Evolutionary conservation across 1,140 invertebrate species (phyloP), one percentile per base, ranked within the genome.

Genomic region (Drosophila rufa): DNA sequence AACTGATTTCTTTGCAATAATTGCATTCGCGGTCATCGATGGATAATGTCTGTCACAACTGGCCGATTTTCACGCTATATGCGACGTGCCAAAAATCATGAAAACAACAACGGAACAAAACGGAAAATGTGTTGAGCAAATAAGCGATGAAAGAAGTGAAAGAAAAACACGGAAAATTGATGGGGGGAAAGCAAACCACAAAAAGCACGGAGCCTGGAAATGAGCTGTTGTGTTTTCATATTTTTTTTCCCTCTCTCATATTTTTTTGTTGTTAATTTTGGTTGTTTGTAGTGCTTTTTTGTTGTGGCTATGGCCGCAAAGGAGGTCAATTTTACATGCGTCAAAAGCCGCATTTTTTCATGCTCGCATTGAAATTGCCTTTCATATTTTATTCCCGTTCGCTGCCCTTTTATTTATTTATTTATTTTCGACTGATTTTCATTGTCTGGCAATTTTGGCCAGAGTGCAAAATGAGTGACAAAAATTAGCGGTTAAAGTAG

Each of bases 31-130:
- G 22, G 2, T 38, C 25, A 43, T 59, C 45, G 58, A 56, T 65
- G 60, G 22, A 67, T 68, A 64, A 75, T 62, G 46, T 61, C 48
- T 46, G 47, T 15, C 61, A 50, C 33, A 65, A 66, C 61, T 30
- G 65, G 4, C 27, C 69, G 53, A 71, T 71, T 48, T 73, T 12
- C 27, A 27, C 9, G 69, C 53, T 43, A 43, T 43, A 30, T 45
- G 79, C 67, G 82, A 89, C 83, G 83, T 87, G 83, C 83, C 83
- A 89, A 80, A 80, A 89, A 83, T 83, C 83, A 87, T 81, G 84
- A 68, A 80, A 74, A 68, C 80, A 70, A 66, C 38, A 60, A 48
- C 69, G 43, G 22, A 48, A 33, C 33, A 33, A 46, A 43, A 46
- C 36, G 36, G 55, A 57, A 57, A 57, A 64, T 59, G 58, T 50